phyloP scores from a whole-genome alignment of 2,888 invertebrate species.

The Alcis repandata region DNA sequence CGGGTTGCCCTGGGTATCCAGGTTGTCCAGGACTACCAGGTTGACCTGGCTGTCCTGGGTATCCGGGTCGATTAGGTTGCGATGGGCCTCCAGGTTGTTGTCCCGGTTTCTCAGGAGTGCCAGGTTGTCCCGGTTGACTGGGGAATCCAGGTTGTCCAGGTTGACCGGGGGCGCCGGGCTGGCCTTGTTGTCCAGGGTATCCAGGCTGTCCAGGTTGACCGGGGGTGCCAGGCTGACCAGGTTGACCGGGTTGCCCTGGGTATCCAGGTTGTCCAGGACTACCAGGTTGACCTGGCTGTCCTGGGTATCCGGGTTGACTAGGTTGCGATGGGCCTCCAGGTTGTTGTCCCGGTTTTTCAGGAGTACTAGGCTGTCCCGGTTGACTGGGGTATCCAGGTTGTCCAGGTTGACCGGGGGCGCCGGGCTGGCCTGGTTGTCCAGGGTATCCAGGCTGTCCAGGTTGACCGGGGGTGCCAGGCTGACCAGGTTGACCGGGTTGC shows the following conservation, averaged over 20 bases:
- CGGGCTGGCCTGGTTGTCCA: constrained; percentile 41
- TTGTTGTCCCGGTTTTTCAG: constrained; percentile 36
- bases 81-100: constrained; percentile 50
- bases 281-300: constrained; percentile 46
- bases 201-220: constrained; percentile 50
- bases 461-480: constrained; percentile 47
- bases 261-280: constrained; percentile 41
- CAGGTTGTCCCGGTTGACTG: too few species aligned
- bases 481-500: too few species aligned
- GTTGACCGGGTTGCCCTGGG: constrained; percentile 47
- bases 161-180: constrained; percentile 38
- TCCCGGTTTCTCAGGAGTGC: constrained; percentile 48
- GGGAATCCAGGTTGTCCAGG: too few species aligned
- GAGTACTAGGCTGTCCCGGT: constrained; percentile 15
- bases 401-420: constrained; percentile 47
- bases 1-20: constrained; percentile 36
- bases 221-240: constrained; percentile 47
- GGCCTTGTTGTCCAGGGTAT: too few species aligned
- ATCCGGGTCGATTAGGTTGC: too few species aligned
- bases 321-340: constrained; percentile 20
- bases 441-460: too few species aligned
- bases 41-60: constrained; percentile 52
- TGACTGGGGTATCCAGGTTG: constrained; percentile 43
- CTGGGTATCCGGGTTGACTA: constrained; percentile 43
- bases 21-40: constrained; percentile 19